Conservation (phyloP, 2,888 invertebrate genomes). For the Chloromyia formosa region DNA sequence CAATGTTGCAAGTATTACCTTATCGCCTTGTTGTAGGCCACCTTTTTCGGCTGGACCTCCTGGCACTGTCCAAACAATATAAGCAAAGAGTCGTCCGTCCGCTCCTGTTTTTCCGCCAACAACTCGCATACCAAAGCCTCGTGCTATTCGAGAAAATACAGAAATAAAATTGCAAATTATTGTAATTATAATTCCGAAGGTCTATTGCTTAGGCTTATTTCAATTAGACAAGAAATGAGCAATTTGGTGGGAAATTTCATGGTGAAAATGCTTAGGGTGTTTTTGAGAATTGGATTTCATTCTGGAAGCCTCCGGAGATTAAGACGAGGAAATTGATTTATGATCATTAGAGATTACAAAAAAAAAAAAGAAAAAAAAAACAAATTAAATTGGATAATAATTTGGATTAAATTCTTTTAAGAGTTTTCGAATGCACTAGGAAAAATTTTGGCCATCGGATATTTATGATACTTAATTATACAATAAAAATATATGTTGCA, state of each 20-base stretch:
- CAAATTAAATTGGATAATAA: no score
- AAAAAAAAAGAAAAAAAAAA: no score
- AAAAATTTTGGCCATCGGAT: no score
- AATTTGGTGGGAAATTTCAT: conserved; percentile 3
- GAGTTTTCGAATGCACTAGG: no score
- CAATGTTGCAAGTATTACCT: conserved; percentile 66
- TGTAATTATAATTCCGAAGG: conserved; percentile 10
- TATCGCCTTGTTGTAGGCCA: conserved; percentile 88
- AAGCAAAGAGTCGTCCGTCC: conserved; percentile 87
- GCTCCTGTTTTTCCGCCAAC: conserved; percentile 90
- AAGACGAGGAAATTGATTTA: no score
- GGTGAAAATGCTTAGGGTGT: no score
- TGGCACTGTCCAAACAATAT: conserved; percentile 91
- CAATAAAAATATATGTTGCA: no score
- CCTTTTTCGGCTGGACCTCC: conserved; percentile 92
- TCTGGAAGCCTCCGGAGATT: no score
- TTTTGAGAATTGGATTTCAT: no score
- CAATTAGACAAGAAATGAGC: conserved; percentile 11
- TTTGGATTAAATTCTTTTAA: no score
- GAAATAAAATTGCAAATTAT: neutral
- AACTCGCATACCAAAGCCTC: conserved; percentile 94
- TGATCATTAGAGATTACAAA: no score
- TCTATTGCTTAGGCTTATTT: conserved; percentile 14
- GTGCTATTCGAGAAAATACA: conserved; percentile 68
- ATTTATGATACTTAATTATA: no score